Evolutionary conservation across 2,797 vertebrate genomes (phyloP).

Genomic region (Heteromormyrus szaboi): DNA sequence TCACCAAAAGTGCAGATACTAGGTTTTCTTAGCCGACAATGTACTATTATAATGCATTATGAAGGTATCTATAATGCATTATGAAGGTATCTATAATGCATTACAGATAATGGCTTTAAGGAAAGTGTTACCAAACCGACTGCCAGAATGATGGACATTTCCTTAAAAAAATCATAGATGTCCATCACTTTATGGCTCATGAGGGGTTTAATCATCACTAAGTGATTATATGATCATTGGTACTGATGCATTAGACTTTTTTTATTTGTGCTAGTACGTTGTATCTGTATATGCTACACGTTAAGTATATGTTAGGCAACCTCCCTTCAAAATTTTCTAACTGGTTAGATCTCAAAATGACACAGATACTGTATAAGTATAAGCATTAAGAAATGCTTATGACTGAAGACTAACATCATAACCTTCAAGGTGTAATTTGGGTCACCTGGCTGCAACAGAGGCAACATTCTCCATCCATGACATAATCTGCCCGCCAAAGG

Average conservation of each 20-base stretch:
- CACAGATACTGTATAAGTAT: neutral
- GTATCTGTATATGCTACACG: neutral
- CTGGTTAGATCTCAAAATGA: neutral
- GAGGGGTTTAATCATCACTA: neutral
- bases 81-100: neutral
- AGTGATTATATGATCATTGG: neutral
- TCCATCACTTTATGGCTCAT: neutral
- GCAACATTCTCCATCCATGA: conserved; percentile 69
- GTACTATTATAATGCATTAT: neutral
- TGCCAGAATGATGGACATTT: neutral
- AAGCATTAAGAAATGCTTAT: neutral
- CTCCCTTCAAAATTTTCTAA: neutral
- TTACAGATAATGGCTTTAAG: neutral
- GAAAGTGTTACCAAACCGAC: neutral
- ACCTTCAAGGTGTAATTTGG: neutral
- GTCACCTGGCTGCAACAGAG: conserved; percentile 65
- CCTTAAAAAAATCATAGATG: neutral
- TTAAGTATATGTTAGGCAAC: neutral
- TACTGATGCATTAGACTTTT: neutral
- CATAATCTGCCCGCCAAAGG: conserved; percentile 72
- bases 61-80: neutral
- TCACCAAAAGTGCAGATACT: neutral
- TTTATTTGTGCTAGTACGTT: neutral
- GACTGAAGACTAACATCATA: neutral
- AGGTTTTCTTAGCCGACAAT: neutral